Percentiles rank a stretch among this genome's conserved stretches.
phyloP scores from a whole-genome alignment of 2,888 invertebrate genomes.

The Incurvaria masculella region DNA sequence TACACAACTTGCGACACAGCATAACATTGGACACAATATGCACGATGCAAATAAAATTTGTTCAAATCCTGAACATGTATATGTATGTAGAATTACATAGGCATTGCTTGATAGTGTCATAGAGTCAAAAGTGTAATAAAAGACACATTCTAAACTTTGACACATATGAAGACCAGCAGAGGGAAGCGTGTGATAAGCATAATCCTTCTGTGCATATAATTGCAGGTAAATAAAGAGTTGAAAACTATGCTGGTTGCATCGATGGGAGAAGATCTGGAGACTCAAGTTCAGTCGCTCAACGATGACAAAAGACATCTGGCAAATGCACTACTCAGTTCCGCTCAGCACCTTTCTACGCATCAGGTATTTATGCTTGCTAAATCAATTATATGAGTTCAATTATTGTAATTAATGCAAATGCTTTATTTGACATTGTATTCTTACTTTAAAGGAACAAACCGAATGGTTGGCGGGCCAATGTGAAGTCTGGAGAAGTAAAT shows the following conservation, averaged over 20 bases:
- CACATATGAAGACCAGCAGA: neutral
- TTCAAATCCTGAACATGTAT: too few relatives aligned
- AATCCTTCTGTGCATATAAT: slow-evolving; percentile 7
- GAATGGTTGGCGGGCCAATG: slow-evolving; percentile 92
- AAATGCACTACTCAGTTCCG: slow-evolving; percentile 78
- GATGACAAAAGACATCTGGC: slow-evolving; percentile 91
- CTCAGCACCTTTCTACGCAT: slow-evolving; percentile 81
- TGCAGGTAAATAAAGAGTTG: slow-evolving; percentile 83
- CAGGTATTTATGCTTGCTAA: slow-evolving; percentile 41
- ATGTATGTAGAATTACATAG: too few relatives aligned
- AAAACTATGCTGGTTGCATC: slow-evolving; percentile 92
- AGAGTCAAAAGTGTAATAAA: too few relatives aligned
- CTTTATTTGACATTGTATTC: slow-evolving; percentile 2
- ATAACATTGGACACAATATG: too few relatives aligned
- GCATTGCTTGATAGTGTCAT: too few relatives aligned
- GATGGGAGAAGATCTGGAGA: slow-evolving; percentile 91
- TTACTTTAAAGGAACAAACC: slow-evolving; percentile 67
- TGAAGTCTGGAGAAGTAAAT: slow-evolving; percentile 97
- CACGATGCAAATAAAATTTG: too few relatives aligned
- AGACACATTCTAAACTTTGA: neutral
- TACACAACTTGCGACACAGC: too few relatives aligned
- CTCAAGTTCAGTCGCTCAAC: slow-evolving; percentile 83
- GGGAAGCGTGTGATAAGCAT: neutral
- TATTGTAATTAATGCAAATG: neutral
- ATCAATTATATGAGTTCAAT: neutral